These are phyloP conservation scores for Heliconius himera DNA, from an alignment of 1,140 invertebrate species.

Conservation along the genomic window DNA sequence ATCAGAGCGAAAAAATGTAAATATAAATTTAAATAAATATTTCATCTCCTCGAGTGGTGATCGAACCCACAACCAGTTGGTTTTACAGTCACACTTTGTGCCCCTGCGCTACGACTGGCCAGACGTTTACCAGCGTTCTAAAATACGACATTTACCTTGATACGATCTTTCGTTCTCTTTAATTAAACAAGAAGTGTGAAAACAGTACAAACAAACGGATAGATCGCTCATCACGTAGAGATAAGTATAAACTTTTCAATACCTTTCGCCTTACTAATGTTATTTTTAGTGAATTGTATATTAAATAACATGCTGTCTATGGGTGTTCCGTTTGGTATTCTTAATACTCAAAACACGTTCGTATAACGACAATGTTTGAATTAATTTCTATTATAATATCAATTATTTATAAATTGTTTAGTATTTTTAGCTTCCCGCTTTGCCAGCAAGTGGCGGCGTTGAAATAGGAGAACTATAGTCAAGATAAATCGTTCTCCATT, in stretches of 20 bases:
- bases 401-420: too few species aligned
- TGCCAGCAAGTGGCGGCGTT: too few species aligned
- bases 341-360: background rate
- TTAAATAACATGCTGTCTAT: background rate
- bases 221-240: background rate
- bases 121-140: background rate
- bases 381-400: too few species aligned
- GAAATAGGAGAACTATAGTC: too few species aligned
- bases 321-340: background rate
- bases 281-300: constrained; percentile 5
- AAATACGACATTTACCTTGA: constrained; percentile 12
- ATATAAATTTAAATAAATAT: too few species aligned
- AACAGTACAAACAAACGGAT: constrained; percentile 13
- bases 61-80: too few species aligned
- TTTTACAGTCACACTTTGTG: too few species aligned
- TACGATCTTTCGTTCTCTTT: background rate
- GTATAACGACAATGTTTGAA: background rate
- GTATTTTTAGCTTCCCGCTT: too few species aligned
- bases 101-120: too few species aligned
- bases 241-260: constrained; percentile 14
- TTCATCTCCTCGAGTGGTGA: too few species aligned
- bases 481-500: too few species aligned
- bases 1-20: too few species aligned
- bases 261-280: background rate
- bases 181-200: constrained; percentile 15